Base-by-base conservation (phyloP, 2,888 invertebrate genomes). In the Octodonta nipae region DNA sequence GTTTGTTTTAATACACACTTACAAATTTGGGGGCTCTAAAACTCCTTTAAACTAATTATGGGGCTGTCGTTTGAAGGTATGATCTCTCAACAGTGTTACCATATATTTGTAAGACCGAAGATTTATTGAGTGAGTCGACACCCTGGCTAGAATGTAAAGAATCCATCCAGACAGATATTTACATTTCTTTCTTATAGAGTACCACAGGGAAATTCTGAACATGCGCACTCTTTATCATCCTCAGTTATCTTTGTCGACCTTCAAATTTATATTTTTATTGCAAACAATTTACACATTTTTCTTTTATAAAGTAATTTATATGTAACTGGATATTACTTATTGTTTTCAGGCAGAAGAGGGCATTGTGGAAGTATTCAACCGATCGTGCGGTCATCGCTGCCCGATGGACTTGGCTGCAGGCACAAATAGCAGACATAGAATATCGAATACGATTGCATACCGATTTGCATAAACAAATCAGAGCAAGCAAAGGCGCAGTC, bases 361-460 rank as follows among this genome's bases (percentile, higher is more conserved):
- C 82, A 38, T 73, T 79, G 49, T 91, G 81, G 88, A 77, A 74
- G 47, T 85, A 78, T 66, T 75, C 81, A 31, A 70, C 75, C 37
- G 77, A 84, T 37, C 73, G 92, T 22, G 82, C 87, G 3, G 74
- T 78, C 13, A 75, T 91, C 29, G 88, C 86, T 1, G 71, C 83
- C 3, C 74, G 87, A 28, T 91, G 89, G 88, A 78, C 82, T 33
- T 92, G 91, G 91, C 66, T 92, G 12, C 81, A 86, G 48, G 80
- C 86, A n/a, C 91, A 91, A 61, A 80, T 92, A 31, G 78, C 85
- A 16, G 92, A 92, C 64, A 65, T 92, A 53, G 91, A 91, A 56
- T 87, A 87, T 61, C 78, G 81, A 56, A 88, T 91, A 47, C 73
- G 88, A 1, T 87, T 89, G 60, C 83, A 88, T 58, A 78, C 71